Evolutionary conservation across 2,888 invertebrate genomes (phyloP).

Genomic region (Nasonovia ribisnigri): DNA sequence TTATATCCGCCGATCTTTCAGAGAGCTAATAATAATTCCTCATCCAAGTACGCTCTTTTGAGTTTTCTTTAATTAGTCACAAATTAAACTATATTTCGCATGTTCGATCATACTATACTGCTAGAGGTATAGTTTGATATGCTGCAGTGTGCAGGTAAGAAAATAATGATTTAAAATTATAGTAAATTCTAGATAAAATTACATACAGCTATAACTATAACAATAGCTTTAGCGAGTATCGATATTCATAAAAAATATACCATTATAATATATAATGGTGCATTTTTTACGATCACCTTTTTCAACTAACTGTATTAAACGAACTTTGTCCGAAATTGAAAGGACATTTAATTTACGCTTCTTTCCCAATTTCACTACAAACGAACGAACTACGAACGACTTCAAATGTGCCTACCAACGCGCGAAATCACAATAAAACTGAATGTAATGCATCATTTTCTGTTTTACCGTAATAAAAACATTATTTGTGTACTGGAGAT

Average conservation of each 20-base stretch:
- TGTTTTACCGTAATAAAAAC: too few species aligned
- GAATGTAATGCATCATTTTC: too few species aligned
- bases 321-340: too few species aligned
- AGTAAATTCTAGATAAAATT: slow-evolving; percentile 2
- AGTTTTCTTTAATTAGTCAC: slow-evolving; percentile 40
- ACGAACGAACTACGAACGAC: too few species aligned
- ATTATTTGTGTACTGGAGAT: too few species aligned
- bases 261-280: neutral
- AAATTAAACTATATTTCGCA: slow-evolving; percentile 40
- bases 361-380: too few species aligned
- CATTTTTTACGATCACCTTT: too few species aligned
- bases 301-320: too few species aligned
- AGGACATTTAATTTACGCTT: too few species aligned
- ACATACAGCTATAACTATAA: neutral
- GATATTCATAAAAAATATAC: neutral
- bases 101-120: neutral
- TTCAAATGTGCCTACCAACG: too few species aligned
- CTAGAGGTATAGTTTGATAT: neutral
- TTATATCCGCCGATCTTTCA: neutral
- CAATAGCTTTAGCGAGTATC: neutral
- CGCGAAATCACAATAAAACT: too few species aligned
- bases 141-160: neutral
- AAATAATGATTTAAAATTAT: neutral
- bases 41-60: neutral
- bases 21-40: slow-evolving; percentile 42